Percentiles rank a stretch among this genome's conserved stretches.
Conservation (phyloP, 2,888 invertebrate genomes). For the Hypena proboscidalis region DNA sequence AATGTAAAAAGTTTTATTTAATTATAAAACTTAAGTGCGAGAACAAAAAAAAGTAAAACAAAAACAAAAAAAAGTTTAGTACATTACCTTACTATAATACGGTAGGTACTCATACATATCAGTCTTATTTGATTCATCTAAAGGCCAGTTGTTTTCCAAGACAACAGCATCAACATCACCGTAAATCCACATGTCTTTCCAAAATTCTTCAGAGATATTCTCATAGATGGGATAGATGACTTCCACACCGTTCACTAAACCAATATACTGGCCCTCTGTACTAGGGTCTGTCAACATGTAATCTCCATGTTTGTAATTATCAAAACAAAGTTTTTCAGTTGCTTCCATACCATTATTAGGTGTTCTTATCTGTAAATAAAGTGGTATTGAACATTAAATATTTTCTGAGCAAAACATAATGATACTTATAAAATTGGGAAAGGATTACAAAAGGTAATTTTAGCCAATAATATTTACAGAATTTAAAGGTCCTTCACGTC, state of each 20-base stretch:
- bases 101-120: conserved; percentile 64
- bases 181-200: conserved; percentile 60
- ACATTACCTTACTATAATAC: conserved; percentile 80
- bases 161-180: conserved; percentile 70
- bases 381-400: no score
- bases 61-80: no score
- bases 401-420: no score
- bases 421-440: no score
- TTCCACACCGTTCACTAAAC: conserved; percentile 43
- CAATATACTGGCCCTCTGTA: conserved; percentile 53
- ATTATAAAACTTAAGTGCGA: no score
- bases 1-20: no score
- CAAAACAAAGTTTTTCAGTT: conserved; percentile 28
- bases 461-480: no score
- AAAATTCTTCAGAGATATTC: conserved; percentile 46
- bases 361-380: no score
- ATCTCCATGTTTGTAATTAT: conserved; percentile 43
- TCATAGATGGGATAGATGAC: conserved; percentile 68
- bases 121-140: conserved; percentile 65
- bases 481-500: no score
- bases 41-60: no score
- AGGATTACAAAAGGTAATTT: no score
- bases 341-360: no score
- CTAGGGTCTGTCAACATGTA: conserved; percentile 49
- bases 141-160: conserved; percentile 85